phyloP scores from a whole-genome alignment of 2,888 invertebrate species.

The Allolobophora icterica region DNA sequence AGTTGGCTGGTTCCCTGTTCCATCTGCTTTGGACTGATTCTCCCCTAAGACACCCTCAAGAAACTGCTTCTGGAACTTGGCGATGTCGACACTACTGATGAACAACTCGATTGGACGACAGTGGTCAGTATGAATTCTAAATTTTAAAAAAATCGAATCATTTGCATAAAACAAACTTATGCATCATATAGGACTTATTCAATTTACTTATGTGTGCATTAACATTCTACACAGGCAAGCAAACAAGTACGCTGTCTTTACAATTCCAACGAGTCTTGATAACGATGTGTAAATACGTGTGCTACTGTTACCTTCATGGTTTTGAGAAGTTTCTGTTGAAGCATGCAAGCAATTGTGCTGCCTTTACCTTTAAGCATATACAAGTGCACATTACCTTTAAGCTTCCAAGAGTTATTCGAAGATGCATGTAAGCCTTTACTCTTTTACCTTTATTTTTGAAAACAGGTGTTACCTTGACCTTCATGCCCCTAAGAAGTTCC shows the following conservation, averaged over 20 bases:
- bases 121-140: slow-evolving; percentile 64
- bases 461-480: background rate
- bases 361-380: background rate
- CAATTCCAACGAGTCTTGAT: background rate
- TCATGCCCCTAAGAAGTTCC: background rate
- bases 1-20: background rate
- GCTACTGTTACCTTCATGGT: background rate
- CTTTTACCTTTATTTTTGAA: background rate
- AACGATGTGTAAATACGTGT: background rate
- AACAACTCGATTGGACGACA: slow-evolving; percentile 78
- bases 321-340: background rate
- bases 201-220: background rate
- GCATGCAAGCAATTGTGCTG: background rate
- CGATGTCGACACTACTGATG: slow-evolving; percentile 79
- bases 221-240: background rate
- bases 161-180: background rate
- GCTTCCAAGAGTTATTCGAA: background rate
- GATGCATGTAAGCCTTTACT: background rate
- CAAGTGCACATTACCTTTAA: background rate
- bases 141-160: slow-evolving; percentile 30
- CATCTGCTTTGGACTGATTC: background rate
- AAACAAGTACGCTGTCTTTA: background rate
- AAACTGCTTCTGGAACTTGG: slow-evolving; percentile 68
- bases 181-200: background rate
- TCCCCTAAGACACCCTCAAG: background rate